Evolutionary conservation across 2,797 vertebrate species (phyloP), one percentile per base, ranked within the genome.

Genomic region (Arnoldichthys spilopterus): DNA sequence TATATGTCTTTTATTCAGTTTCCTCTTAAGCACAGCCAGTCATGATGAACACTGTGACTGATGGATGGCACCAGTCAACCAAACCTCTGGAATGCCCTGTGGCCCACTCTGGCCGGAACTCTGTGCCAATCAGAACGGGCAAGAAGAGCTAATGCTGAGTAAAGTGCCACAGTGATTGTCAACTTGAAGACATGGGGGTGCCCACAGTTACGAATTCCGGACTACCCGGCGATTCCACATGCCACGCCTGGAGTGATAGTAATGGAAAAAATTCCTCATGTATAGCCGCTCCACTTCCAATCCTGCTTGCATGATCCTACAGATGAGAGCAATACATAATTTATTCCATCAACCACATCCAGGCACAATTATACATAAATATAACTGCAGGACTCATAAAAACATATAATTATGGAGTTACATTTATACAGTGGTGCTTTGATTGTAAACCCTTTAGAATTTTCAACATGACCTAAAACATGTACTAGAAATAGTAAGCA

Each of bases 251-350:
- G 98, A 98, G 90, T 99, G 98, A 87, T 92, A 96, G 86, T 95
- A 89, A 84, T 99, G 97, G 89, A 95, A 96, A 79, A 98, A 98
- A 87, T 99, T 97, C 79, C 97, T 95, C 86, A 99, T 81, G 82
- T 95, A 92, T 22, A 99, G 91, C 26, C 98, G 93, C 28, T 98
- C 96, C 81, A 99, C 97, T 86, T 99, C 98, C 86, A 99, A 88
- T 20, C 98, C 98, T 0, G 91, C 94, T 85, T 96, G 90, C 30
- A 99, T 83, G 81, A 99, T 94, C 90, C 98, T 99, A 63, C 4
- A 84, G 28, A 26, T 53, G 26, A 83, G 22, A 86, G 16, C 40
- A 62, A 83, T 67, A 54, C 4, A 77, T 70, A 15, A 6, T 75
- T 53, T 9, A 43, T 72, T 22, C 78, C 30, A 56, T 54, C 30